Base-by-base conservation (phyloP, 2,888 invertebrate species). In the Xestia sexstrigata region DNA sequence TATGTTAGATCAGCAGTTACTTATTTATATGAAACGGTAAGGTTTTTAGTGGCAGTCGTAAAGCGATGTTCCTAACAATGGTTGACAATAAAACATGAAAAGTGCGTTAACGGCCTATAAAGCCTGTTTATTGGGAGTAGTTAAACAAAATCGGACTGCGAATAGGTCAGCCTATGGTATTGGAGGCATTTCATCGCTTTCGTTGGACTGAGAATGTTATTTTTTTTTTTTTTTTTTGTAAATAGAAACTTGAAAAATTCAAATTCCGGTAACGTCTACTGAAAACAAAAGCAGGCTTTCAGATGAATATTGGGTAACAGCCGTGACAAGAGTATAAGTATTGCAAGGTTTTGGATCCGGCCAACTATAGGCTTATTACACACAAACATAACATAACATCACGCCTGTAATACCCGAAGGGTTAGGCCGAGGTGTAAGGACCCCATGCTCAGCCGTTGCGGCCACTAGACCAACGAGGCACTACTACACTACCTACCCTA, bases 31-130 rank as follows among this genome's bases (percentile, higher is more conserved):
- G 91, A 91, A 92, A 92, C 89, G 89, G 89, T 87, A 90, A 92
- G 92, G 92, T 93, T 94, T 93, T 93, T 91, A 93, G 92, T 91
- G 91, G 87, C 84, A 90, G 89, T 93, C 95, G 93, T 95, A 95
- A 95, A 96, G 87, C 80, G 93, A 93, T 94, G 93, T 93, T 92
- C 93, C 92, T 93, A 93, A 95, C 95, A 94, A 95, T 93, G 93
- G 93, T 92, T 89, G 91, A 94, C 94, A 95, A 93, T 96, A 96
- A 95, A 96, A 95, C 95, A 94, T 93, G 94, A 93, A 95, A 95
- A 95, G 94, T 95, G 93, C 95, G 95, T 94, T 95, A 95, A 95
- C 95, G 94, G 91, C 92, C 95, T 87, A 95, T 96, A 95, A 95
- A 95, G 92, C 87, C 91, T 94, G 95, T 95, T 95, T 95, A 95